A percentile compares a stretch with the other conserved stretches of the same genome.
Conservation (phyloP, 2,113 vertebrate species). For the Cinclus mexicanus region DNA sequence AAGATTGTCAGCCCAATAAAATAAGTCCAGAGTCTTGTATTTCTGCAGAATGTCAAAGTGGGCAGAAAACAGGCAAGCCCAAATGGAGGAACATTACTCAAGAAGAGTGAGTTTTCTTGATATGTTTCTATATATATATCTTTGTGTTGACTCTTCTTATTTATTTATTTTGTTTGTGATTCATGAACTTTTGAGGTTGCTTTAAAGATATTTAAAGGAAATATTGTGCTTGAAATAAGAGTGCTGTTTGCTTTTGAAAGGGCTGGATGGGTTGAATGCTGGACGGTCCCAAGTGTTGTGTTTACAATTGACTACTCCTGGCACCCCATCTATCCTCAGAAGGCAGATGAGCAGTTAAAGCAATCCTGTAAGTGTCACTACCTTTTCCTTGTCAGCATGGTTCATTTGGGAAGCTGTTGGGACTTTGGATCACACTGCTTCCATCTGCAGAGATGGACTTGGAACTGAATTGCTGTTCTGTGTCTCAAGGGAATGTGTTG, state of each 20-base stretch:
- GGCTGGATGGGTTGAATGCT: slow-evolving; percentile 96
- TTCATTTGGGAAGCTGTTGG: neutral
- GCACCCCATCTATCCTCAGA: slow-evolving; percentile 98
- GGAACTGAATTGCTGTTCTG: neutral
- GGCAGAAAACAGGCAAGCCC: slow-evolving; percentile 82
- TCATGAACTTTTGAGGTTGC: neutral
- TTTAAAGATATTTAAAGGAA: neutral
- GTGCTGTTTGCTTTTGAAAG: slow-evolving; percentile 68
- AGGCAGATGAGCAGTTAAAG: slow-evolving; percentile 93
- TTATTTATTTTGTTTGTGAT: neutral
- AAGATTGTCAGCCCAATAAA: slow-evolving; percentile 89
- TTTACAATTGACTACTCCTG: slow-evolving; percentile 96
- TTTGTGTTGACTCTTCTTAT: neutral
- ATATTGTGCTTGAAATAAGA: neutral
- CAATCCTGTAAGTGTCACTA: slow-evolving; percentile 86
- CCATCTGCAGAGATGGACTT: neutral
- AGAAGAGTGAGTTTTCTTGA: slow-evolving; percentile 83
- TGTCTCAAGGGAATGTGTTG: neutral
- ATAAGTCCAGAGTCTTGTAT: slow-evolving; percentile 81
- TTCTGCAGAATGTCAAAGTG: slow-evolving; percentile 84
- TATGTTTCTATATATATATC: neutral
- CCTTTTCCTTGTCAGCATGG: neutral
- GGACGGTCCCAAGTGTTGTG: slow-evolving; percentile 92
- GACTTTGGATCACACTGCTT: neutral
- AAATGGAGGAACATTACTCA: slow-evolving; percentile 95